Percentiles rank a stretch among this genome's conserved stretches.
Conservation (phyloP, 2,888 invertebrate species). For the Brachypterus glaber region DNA sequence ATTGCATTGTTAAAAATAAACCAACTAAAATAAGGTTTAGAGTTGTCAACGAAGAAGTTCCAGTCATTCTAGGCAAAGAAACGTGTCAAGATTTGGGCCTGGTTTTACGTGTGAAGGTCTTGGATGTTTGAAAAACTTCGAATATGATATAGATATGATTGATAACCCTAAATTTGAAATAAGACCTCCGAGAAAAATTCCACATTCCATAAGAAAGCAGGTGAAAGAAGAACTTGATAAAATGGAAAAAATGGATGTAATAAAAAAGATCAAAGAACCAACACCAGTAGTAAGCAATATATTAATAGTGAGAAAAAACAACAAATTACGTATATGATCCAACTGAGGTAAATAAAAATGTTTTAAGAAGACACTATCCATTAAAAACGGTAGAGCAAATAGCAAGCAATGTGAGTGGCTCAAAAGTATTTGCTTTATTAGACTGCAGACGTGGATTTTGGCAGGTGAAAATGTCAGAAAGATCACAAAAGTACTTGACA, state of each 20-base stretch:
- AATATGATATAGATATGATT: neutral
- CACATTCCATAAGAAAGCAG: too few relatives aligned
- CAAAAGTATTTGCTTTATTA: constrained; percentile 6
- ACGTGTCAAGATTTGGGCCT: neutral
- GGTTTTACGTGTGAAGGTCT: neutral
- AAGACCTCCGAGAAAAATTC: too few relatives aligned
- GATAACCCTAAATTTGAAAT: too few relatives aligned
- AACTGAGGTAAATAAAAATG: constrained; percentile 8
- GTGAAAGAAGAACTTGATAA: too few relatives aligned
- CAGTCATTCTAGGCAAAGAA: too few relatives aligned
- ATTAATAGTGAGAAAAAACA: neutral
- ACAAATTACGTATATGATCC: too few relatives aligned
- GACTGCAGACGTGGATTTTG: constrained; percentile 10
- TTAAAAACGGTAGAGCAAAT: constrained; percentile 9
- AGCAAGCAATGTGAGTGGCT: neutral
- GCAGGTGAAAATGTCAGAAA: constrained; percentile 7
- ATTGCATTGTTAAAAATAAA: too few relatives aligned
- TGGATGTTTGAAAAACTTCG: neutral
- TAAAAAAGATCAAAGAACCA: neutral
- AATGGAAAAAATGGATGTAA: neutral
- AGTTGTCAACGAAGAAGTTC: neutral
- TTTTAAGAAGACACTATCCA: constrained; percentile 8
- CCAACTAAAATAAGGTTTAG: neutral
- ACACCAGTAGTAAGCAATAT: neutral
- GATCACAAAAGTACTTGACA: constrained; percentile 8